These are phyloP conservation scores for Megaceryle torquata DNA, from an alignment of 2,113 vertebrate species.

Conservation along the genomic window DNA sequence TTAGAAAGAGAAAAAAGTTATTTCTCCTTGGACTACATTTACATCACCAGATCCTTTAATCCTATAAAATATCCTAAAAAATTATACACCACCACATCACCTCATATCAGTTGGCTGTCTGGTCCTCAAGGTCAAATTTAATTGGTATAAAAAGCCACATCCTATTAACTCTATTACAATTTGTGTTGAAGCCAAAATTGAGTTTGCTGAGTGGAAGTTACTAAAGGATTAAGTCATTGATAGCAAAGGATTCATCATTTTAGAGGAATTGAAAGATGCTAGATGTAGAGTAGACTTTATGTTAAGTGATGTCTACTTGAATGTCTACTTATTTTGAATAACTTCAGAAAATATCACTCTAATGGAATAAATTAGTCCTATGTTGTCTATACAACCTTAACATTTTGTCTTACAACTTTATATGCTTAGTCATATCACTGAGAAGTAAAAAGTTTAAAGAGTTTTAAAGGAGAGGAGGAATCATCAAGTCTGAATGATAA, in stretches of 20 bases:
- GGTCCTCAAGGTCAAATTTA: slow-evolving; percentile 33
- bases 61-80: background rate
- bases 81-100: background rate
- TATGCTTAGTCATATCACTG: background rate
- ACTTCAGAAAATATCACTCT: slow-evolving; percentile 16
- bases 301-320: background rate
- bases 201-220: background rate
- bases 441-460: background rate
- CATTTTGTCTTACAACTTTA: slow-evolving; percentile 7
- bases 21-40: background rate
- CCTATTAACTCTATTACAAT: background rate
- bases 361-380: slow-evolving; percentile 33
- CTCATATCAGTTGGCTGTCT: background rate
- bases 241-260: slow-evolving; percentile 19
- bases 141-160: background rate
- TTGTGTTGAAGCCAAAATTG: background rate
- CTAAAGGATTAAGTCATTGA: slow-evolving; percentile 16
- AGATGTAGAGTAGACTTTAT: slow-evolving; percentile 19
- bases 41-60: background rate
- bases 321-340: slow-evolving; percentile 51
- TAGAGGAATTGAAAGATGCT: background rate
- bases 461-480: background rate
- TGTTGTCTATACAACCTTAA: slow-evolving; percentile 9
- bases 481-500: background rate
- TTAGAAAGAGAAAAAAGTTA: background rate